Evolutionary conservation across 2,888 invertebrate species (phyloP).

Genomic region (Linyphia triangularis): DNA sequence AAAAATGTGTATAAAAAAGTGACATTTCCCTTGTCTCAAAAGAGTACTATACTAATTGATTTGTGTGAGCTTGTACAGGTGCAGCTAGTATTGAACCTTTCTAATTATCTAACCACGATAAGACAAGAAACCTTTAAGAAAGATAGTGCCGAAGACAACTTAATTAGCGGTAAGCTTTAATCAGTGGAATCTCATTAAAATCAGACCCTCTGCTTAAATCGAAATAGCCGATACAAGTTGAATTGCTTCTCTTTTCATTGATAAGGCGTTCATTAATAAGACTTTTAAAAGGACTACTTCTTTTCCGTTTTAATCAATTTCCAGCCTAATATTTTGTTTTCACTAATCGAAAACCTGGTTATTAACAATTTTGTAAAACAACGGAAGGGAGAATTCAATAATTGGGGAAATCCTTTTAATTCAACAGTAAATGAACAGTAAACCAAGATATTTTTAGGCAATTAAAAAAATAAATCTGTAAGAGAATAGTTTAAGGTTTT

Average conservation of each 20-base stretch:
- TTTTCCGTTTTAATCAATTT: constrained; percentile 71
- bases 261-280: constrained; percentile 73
- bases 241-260: constrained; percentile 70
- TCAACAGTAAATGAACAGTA: no score
- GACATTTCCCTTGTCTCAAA: constrained; percentile 32
- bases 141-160: constrained; percentile 70
- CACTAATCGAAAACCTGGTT: constrained; percentile 69
- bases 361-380: constrained; percentile 71
- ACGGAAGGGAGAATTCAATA: constrained; percentile 57
- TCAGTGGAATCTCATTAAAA: constrained; percentile 72
- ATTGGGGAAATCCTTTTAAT: constrained; percentile 40
- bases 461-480: no score
- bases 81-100: constrained; percentile 69
- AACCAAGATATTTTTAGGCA: no score
- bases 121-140: constrained; percentile 74
- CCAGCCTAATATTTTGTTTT: constrained; percentile 70
- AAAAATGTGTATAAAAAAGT: constrained; percentile 10
- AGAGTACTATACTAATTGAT: constrained; percentile 45
- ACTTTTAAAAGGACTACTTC: constrained; percentile 67
- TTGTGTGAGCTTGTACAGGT: constrained; percentile 59
- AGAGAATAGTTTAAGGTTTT: no score
- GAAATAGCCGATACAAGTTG: constrained; percentile 70
- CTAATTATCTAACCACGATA: constrained; percentile 71
- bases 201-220: constrained; percentile 43
- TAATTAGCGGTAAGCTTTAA: constrained; percentile 74